These are phyloP conservation scores for Melanerpes formicivorus DNA, from an alignment of 2,113 vertebrate species.

Conservation along the genomic window DNA sequence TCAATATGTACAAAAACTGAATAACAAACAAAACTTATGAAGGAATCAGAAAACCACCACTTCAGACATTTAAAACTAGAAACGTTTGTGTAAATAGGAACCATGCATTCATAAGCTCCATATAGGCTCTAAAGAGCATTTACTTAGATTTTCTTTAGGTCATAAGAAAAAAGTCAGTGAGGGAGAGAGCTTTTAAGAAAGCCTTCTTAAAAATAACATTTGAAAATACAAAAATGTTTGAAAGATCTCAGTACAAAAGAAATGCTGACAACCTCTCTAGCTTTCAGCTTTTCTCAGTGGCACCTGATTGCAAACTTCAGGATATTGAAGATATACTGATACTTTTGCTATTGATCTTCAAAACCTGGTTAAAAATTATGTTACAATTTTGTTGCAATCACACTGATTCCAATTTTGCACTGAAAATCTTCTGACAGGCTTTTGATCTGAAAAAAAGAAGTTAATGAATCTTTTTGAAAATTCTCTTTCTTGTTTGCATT, in stretches of 20 bases:
- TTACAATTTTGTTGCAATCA: not conserved
- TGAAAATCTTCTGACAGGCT: not conserved
- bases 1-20: not conserved
- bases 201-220: not conserved
- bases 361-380: not conserved
- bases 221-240: not conserved
- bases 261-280: not conserved
- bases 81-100: not conserved
- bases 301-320: not conserved
- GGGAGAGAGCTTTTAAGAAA: not conserved
- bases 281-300: not conserved
- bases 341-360: not conserved
- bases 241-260: not conserved
- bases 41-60: not conserved
- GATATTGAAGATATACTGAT: not conserved
- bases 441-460: not conserved
- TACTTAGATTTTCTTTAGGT: not conserved
- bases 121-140: not conserved
- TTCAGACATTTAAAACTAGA: not conserved
- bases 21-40: not conserved
- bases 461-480: not conserved
- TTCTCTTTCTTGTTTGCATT: not conserved
- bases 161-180: not conserved
- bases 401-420: not conserved
- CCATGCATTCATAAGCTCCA: not conserved